phyloP scores from a whole-genome alignment of 2,113 vertebrate species.

The cattle (Bos taurus) region DNA sequence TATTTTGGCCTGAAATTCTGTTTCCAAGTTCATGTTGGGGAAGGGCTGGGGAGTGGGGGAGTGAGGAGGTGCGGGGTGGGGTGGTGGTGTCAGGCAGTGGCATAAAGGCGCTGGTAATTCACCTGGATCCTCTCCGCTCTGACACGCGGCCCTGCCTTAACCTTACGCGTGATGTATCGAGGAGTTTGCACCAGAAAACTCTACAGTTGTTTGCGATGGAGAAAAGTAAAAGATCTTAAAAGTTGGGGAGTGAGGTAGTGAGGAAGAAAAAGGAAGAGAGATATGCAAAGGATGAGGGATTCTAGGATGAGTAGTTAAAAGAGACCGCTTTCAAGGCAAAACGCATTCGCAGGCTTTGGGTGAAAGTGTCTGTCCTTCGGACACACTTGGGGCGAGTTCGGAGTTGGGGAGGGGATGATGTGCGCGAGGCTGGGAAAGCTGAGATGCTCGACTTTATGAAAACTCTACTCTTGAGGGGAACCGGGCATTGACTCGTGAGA shows the following conservation, averaged over 20 bases:
- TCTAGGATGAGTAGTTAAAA: neutral
- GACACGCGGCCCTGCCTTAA: neutral
- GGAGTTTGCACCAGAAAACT: neutral
- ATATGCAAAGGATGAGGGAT: neutral
- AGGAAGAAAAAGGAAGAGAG: neutral
- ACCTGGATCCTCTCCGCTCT: neutral
- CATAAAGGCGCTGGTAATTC: neutral
- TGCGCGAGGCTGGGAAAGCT: neutral
- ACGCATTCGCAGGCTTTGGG: neutral
- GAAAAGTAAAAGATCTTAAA: slow-evolving; percentile 22
- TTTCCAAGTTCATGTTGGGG: neutral
- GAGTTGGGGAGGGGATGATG: neutral
- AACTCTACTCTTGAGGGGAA: neutral
- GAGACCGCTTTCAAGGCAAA: neutral
- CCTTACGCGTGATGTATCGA: neutral
- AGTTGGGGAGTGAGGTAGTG: neutral
- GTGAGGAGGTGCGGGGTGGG: neutral
- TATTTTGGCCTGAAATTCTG: slow-evolving; percentile 9
- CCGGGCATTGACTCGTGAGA: neutral
- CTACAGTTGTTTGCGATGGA: neutral
- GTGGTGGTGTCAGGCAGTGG: neutral
- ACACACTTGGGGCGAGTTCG: neutral
- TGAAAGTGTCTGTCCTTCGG: neutral
- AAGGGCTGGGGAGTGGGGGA: neutral
- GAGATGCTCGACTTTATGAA: neutral